Base-by-base conservation (phyloP, 2,797 vertebrate species). In the Dendrocincla tyrannina region DNA sequence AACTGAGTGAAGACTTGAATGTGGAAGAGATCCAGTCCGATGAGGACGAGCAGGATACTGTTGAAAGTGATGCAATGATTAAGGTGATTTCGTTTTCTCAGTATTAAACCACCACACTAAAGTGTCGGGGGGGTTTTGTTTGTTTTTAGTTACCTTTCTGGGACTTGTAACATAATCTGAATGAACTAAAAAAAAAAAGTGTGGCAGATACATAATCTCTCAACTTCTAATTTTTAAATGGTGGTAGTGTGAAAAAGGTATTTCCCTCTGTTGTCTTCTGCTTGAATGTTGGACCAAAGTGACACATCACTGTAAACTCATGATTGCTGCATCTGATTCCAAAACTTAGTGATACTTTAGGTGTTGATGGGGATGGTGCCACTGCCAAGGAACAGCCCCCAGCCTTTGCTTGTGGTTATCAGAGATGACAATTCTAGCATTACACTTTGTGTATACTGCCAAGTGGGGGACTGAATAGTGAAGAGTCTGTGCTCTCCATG, bases 41-140 rank as follows among this genome's bases (percentile, higher is more conserved):
- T 23, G 98, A 98, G 58, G 98, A 98, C 2, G 98, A 99, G 42
- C 97, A 97, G 11, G 98, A 99, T 5, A 93, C 89, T 14, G 18
- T 99, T 33, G 98, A 98, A 79, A 91, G 74, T 0, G 99, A 99
- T 28, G 99, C 99, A 30, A 99, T 99, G 99, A 99, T 99, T 94
- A 99, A 99, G 99, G 99, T 99, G 96, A 98, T 82, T 72, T 84
- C 17, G 53, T 39, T 49, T 78, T 15, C 14, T 64, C 7, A 10
- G 5, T 55, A 53, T 74, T 84, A 58, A 52, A 58, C 15, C 30
- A n/a, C 20, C 9, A 13, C 10, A 10, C 13, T 42, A 4, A 67
- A 27, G 18, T 74, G 11, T 39, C 68, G 15, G 25, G 30, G 5
- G 9, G 32, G 69, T n/a, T 37, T 68, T 41, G 9, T 28, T 85